Conservation (phyloP, 1,140 invertebrate genomes). For the Heliconius himera region DNA sequence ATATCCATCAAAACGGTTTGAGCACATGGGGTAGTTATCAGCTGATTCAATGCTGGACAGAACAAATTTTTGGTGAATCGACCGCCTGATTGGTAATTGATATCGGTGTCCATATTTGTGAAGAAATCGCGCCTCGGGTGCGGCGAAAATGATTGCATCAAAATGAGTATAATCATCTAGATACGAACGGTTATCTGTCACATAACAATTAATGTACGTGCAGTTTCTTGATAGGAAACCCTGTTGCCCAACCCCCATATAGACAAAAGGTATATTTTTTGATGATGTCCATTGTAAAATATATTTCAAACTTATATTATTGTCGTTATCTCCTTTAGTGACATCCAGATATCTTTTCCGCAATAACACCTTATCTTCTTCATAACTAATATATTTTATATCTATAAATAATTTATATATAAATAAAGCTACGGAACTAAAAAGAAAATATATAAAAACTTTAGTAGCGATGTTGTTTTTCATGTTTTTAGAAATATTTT, state of each 20-base stretch:
- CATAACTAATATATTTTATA: conserved; percentile 2
- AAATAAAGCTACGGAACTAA: conserved; percentile 13
- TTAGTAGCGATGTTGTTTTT: conserved; percentile 19
- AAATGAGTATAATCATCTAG: conserved; percentile 58
- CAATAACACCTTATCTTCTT: not conserved
- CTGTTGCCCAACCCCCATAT: conserved; percentile 55
- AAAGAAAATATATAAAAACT: conserved; percentile 5
- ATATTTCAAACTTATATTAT: conserved; percentile 50
- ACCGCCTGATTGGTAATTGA: conserved; percentile 48
- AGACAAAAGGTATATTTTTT: conserved; percentile 54
- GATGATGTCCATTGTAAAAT: conserved; percentile 64
- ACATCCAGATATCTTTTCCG: not conserved
- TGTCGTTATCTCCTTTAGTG: not conserved
- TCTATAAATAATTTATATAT: conserved; percentile 19
- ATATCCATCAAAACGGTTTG: conserved; percentile 61
- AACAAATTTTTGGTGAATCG: conserved; percentile 64
- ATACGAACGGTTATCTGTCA: conserved; percentile 51
- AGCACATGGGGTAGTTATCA: conserved; percentile 66
- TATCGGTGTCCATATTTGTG: not conserved
- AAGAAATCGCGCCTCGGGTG: conserved; percentile 45
- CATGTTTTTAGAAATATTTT: not conserved
- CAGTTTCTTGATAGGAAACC: conserved; percentile 57
- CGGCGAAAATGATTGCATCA: conserved; percentile 61
- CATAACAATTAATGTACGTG: conserved; percentile 58
- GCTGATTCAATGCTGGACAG: conserved; percentile 70